phyloP scores from a whole-genome alignment of 2,113 vertebrate species.

The Galemys pyrenaicus region DNA sequence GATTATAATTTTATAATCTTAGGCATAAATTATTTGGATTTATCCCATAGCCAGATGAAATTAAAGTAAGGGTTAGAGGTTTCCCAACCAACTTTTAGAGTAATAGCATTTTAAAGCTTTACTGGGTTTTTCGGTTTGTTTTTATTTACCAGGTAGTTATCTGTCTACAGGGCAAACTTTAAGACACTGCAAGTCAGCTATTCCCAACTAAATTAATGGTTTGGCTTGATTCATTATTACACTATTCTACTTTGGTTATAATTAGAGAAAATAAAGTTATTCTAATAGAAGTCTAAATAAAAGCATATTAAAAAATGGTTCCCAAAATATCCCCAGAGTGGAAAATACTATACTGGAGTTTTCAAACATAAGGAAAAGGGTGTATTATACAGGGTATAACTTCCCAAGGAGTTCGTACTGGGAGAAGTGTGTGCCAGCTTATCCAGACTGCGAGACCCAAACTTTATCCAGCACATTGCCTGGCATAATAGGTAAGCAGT shows the following conservation, averaged over 20 bases:
- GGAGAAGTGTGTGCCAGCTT: not conserved
- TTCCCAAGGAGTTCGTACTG: not conserved
- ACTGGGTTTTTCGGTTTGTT: not conserved
- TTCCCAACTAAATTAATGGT: constrained; percentile 37
- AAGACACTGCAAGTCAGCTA: not conserved
- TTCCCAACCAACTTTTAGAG: constrained; percentile 32
- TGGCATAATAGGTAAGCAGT: not conserved
- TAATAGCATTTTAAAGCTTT: constrained; percentile 23
- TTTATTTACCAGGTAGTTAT: constrained; percentile 36
- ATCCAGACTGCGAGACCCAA: not conserved
- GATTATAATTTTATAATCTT: not conserved
- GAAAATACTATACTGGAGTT: constrained; percentile 4
- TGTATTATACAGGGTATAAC: not conserved
- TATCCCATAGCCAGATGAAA: not conserved
- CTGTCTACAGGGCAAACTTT: constrained; percentile 16
- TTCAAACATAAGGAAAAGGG: not conserved
- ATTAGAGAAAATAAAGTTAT: constrained; percentile 52
- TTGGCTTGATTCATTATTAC: constrained; percentile 21
- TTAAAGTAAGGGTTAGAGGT: constrained; percentile 21
- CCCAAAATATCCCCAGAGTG: not conserved
- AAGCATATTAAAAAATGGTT: constrained; percentile 38
- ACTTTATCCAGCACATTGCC: not conserved
- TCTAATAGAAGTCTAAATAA: constrained; percentile 41
- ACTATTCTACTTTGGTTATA: constrained; percentile 24
- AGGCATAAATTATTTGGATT: not conserved